These are phyloP conservation scores for Oscheius sp. DNA, from an alignment of 2,888 invertebrate genomes.

Conservation along the genomic window DNA sequence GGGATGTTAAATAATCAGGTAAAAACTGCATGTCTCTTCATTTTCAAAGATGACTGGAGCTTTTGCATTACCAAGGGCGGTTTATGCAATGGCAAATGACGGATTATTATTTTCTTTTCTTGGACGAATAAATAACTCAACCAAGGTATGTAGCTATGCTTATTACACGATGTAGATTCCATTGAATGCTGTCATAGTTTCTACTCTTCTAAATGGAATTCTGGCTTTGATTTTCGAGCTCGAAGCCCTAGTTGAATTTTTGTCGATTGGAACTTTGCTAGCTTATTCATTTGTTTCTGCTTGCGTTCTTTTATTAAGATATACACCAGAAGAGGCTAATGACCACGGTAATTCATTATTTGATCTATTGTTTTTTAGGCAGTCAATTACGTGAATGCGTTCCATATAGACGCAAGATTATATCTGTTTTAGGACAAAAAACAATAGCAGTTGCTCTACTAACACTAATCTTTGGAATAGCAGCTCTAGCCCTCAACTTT, in stretches of 20 bases:
- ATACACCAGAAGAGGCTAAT: slow-evolving; percentile 21
- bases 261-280: slow-evolving; percentile 36
- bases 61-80: slow-evolving; percentile 48
- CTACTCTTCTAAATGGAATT: slow-evolving; percentile 43
- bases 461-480: slow-evolving; percentile 31
- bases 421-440: slow-evolving; percentile 17
- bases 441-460: slow-evolving; percentile 33
- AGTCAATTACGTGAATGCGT: slow-evolving; percentile 35
- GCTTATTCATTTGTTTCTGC: slow-evolving; percentile 44
- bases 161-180: slow-evolving; percentile 32
- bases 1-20: slow-evolving; percentile 44
- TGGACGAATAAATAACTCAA: slow-evolving; percentile 39
- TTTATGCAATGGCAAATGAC: slow-evolving; percentile 57
- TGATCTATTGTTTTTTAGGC: not conserved
- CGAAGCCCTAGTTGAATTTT: slow-evolving; percentile 47
- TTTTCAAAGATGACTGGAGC: slow-evolving; percentile 38
- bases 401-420: slow-evolving; percentile 21
- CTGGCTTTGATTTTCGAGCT: slow-evolving; percentile 50
- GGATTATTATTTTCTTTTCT: slow-evolving; percentile 51
- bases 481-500: slow-evolving; percentile 33
- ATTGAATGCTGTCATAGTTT: slow-evolving; percentile 49
- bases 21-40: not conserved
- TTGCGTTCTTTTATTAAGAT: slow-evolving; percentile 31
- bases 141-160: slow-evolving; percentile 28
- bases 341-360: not conserved